Evolutionary conservation across 2,113 vertebrate species (phyloP).

Genomic region (Sterrhoptilus dennistouni): DNA sequence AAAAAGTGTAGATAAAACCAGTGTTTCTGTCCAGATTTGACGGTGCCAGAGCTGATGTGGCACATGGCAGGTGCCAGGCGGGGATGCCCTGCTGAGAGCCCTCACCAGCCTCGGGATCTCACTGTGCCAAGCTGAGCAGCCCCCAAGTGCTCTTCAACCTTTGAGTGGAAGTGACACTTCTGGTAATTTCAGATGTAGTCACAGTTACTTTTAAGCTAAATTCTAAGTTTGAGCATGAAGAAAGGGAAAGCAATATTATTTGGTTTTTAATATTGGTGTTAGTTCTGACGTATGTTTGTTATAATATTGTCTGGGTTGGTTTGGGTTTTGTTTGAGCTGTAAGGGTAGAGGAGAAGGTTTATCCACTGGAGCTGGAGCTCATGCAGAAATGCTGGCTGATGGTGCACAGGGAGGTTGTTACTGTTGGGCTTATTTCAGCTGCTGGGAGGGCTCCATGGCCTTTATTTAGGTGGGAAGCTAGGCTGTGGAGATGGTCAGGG

Average conservation of each 20-base stretch:
- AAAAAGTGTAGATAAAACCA: neutral
- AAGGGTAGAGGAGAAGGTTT: neutral
- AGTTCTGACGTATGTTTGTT: neutral
- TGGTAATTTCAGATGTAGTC: neutral
- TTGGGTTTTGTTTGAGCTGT: neutral
- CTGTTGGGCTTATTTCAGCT: neutral
- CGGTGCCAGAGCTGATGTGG: neutral
- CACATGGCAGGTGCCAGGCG: fast-evolving
- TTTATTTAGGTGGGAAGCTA: neutral
- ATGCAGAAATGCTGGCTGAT: neutral
- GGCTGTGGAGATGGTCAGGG: fast-evolving
- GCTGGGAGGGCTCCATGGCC: neutral
- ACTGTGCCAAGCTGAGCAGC: neutral
- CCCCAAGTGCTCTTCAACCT: fast-evolving
- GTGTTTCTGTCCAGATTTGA: neutral
- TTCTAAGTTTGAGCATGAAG: neutral
- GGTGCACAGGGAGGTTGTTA: neutral
- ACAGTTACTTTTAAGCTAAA: neutral
- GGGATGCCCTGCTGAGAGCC: neutral
- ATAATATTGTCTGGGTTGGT: neutral
- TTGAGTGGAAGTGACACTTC: neutral
- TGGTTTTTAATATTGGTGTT: neutral
- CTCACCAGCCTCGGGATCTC: neutral
- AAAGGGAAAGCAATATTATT: neutral
- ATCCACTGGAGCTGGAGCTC: neutral